Base-by-base conservation (phyloP, 2,888 invertebrate species). In the Drosophila niveifrons region DNA sequence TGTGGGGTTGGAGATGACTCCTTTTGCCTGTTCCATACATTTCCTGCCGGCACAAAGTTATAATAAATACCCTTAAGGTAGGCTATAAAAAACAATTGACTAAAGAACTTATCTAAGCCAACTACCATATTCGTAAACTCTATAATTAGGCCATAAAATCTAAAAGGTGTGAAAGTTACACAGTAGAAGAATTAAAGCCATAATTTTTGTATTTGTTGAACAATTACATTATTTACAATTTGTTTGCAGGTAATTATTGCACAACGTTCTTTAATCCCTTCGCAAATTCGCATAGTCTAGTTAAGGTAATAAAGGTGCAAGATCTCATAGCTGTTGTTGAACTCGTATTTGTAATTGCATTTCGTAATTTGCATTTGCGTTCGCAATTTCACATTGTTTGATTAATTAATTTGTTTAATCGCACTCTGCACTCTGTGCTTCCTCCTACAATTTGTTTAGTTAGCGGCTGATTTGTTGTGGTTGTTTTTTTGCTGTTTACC, bases 371-470 rank as follows among this genome's bases (percentile, higher is more conserved):
- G n/a, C 36, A 4, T 18, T 56, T 9, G 39, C 15, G 8, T 7
- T 41, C 8, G 39, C 39, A 6, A 41, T 80, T 80, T 78, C 75
- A 51, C 88, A 71, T 41, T 3, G 44, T 23, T 68, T 72, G 66
- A 85, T 82, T 82, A 82, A 82, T 85, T 72, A 72, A 79, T 69
- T 77, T 66, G 66, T 65, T 81, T 64, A 68, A 69, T 66, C 39
- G 53, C 82, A 57, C 63, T 59, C 31, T 53, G 46, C 64, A 36
- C 61, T 61, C 55, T 59, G 65, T 58, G 61, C 68, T 88, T 82
- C 82, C 82, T 79, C 55, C 44, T 23, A 13, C 34, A 31, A 59
- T 58, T 74, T 68, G 34, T 9, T 59, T 56, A 56, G 29, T 57
- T 65, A 34, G 56, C 56, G 39, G 28, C 18, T n/a, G 51, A 61